These are phyloP conservation scores for Okamejei kenojei DNA, from an alignment of 2,797 vertebrate genomes.

Conservation along the genomic window DNA sequence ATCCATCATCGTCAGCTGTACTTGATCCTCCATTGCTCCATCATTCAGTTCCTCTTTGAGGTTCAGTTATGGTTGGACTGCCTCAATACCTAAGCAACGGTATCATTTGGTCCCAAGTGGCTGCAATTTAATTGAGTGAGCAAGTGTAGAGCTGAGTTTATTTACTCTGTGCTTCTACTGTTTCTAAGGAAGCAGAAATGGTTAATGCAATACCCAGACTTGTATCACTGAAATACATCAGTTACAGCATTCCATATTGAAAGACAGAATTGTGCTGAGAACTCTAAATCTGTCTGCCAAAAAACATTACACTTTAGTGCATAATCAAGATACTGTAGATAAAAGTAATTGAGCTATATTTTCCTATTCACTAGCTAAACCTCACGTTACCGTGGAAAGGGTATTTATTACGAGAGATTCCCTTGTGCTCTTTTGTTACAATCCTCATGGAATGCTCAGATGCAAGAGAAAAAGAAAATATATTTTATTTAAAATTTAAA, in stretches of 20 bases:
- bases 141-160: not conserved
- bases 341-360: not conserved
- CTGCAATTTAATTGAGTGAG: not conserved
- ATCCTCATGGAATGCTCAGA: not conserved
- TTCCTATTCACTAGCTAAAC: not conserved
- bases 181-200: not conserved
- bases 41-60: not conserved
- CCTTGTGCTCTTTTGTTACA: not conserved
- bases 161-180: not conserved
- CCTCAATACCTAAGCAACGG: not conserved
- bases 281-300: constrained; percentile 1
- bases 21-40: not conserved
- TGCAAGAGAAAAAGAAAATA: not conserved
- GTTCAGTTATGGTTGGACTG: not conserved
- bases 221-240: constrained; percentile 3
- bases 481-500: not conserved
- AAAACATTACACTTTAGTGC: not conserved
- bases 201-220: not conserved
- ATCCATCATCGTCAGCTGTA: not conserved
- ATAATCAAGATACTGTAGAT: not conserved
- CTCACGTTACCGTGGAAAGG: not conserved
- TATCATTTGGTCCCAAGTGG: not conserved
- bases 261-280: not conserved
- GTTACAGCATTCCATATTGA: constrained; percentile 6
- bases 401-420: not conserved